A percentile compares a stretch with the other conserved stretches of the same genome.
These are phyloP conservation scores for Heliconius congener DNA, from an alignment of 1,140 invertebrate genomes.

Conservation along the genomic window DNA sequence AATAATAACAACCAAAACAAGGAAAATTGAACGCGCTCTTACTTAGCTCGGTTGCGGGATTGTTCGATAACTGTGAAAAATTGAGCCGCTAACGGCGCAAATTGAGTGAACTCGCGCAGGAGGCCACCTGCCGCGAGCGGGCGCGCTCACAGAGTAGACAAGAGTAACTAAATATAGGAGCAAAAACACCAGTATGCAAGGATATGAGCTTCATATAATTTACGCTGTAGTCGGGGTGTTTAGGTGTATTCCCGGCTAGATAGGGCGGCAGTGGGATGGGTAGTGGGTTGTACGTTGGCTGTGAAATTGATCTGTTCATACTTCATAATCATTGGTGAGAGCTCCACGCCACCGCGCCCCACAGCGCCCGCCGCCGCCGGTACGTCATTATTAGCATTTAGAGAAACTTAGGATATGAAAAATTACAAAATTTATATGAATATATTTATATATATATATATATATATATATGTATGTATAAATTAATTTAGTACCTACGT, in stretches of 20 bases:
- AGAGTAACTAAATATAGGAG: background rate
- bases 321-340: conserved; percentile 58
- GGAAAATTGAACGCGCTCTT: conserved; percentile 46
- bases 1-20: background rate
- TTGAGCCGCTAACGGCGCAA: conserved; percentile 60
- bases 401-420: too few relatives aligned
- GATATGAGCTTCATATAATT: conserved; percentile 1
- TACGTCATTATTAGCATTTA: too few relatives aligned
- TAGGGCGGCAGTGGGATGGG: conserved; percentile 32
- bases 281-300: conserved; percentile 49
- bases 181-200: background rate
- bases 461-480: too few relatives aligned
- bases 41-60: conserved; percentile 56
- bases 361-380: background rate
- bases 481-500: too few relatives aligned
- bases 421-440: too few relatives aligned
- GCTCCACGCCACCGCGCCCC: background rate
- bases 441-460: too few relatives aligned
- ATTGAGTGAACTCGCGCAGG: conserved; percentile 60
- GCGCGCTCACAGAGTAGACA: conserved; percentile 34
- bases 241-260: conserved; percentile 4
- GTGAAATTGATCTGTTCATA: conserved; percentile 67
- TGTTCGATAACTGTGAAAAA: conserved; percentile 68
- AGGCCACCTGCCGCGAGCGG: conserved; percentile 11
- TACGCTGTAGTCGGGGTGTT: conserved; percentile 37